A percentile compares a stretch with the other conserved stretches of the same genome.
Conservation (phyloP, 1,140 invertebrate species). For the Laupala kohalensis region DNA sequence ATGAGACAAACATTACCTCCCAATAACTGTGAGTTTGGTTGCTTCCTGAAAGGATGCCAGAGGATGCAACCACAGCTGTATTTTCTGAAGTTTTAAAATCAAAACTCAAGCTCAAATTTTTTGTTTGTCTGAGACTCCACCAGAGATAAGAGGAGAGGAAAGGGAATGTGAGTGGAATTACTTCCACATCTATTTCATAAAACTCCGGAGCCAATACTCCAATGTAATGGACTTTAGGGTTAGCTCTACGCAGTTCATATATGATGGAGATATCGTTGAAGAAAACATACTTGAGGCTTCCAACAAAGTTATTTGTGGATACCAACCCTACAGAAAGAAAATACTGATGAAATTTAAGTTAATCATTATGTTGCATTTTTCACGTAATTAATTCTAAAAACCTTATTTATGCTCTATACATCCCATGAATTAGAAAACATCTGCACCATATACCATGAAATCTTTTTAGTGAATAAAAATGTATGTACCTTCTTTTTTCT, state of each 20-base stretch:
- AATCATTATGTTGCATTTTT: not conserved
- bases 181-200: constrained; percentile 66
- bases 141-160: constrained; percentile 77
- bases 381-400: not conserved
- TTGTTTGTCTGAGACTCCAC: constrained; percentile 56
- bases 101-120: constrained; percentile 62
- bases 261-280: constrained; percentile 84
- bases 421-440: not conserved
- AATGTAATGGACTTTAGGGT: constrained; percentile 47
- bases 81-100: constrained; percentile 77
- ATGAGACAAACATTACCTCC: too few species aligned
- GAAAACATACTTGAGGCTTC: constrained; percentile 81
- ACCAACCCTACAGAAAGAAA: constrained; percentile 29
- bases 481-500: constrained; percentile 36
- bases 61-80: constrained; percentile 71
- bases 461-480: not conserved
- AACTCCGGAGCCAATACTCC: constrained; percentile 69
- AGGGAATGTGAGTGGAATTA: constrained; percentile 84
- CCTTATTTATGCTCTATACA: not conserved
- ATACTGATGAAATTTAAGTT: constrained; percentile 7
- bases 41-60: constrained; percentile 25
- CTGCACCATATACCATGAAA: not conserved
- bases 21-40: constrained; percentile 49
- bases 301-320: constrained; percentile 48
- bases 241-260: constrained; percentile 67